Evolutionary conservation across 2,888 invertebrate species (phyloP).

Genomic region (Myathropa florea): DNA sequence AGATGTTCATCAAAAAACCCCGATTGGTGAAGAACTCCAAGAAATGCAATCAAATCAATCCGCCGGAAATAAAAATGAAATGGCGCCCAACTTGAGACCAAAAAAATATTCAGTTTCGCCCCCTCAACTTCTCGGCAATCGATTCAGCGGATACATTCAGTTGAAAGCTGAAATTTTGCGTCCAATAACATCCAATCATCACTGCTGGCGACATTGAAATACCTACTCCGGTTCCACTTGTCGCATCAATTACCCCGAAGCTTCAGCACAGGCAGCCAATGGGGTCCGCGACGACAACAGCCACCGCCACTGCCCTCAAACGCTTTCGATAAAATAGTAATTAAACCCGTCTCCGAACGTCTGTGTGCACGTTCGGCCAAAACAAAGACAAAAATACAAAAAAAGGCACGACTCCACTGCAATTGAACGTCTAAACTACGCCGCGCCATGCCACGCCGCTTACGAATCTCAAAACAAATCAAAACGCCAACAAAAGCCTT

Average conservation of each 20-base stretch:
- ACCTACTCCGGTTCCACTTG: background rate
- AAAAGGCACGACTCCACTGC: constrained; percentile 8
- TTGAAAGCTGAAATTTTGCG: background rate
- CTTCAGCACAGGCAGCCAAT: background rate
- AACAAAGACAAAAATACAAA: background rate
- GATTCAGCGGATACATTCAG: background rate
- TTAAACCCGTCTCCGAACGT: constrained; percentile 68
- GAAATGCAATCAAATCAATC: too few relatives aligned
- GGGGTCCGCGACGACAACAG: background rate
- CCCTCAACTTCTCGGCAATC: background rate
- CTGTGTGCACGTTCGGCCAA: constrained; percentile 8
- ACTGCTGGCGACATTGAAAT: background rate
- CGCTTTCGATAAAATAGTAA: constrained; percentile 66
- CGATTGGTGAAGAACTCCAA: too few relatives aligned
- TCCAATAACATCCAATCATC: background rate
- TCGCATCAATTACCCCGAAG: background rate
- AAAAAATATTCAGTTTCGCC: too few relatives aligned
- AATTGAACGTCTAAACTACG: constrained; percentile 32
- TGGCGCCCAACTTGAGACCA: too few relatives aligned
- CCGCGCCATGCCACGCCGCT: constrained; percentile 18
- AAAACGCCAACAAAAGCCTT: constrained; percentile 58
- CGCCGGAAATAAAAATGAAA: too few relatives aligned
- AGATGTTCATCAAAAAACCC: too few relatives aligned
- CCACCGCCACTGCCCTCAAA: constrained; percentile 13
- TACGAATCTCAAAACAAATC: constrained; percentile 58